Base-by-base conservation (phyloP, 2,113 vertebrate species). In the Melanerpes aurifrons region DNA sequence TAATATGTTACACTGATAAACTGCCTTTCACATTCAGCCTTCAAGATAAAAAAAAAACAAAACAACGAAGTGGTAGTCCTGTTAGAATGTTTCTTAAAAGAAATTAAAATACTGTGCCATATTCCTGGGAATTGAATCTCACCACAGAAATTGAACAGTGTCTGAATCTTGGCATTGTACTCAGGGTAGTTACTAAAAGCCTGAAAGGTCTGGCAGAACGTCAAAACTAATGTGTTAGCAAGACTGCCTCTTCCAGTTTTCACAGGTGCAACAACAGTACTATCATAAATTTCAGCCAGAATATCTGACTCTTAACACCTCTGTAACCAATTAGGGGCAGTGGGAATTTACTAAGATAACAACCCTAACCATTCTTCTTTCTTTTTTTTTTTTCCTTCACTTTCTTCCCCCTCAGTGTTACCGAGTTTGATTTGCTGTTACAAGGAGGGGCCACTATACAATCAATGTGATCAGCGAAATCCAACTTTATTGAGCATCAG, bases 321-420 rank as follows among this genome's bases (percentile, higher is more conserved):
- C 43, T 2, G 3, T 54, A 79, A 71, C 16, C 9, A 22, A 2
- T 7, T 78, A 37, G 9, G 4, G 4, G 0, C 0, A 3, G 18
- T 7, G 10, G 29, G 25, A 35, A 50, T 19, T 70, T 89, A 28
- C n/a, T 9, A 50, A 37, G 3, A 3, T 80, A 88, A 63, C 48
- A 59, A 37, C 61, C 5, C 2, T 45, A 56, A 63, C 5, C 8
- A 1, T 63, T 73, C 25, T 4, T 7, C 10, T 72, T 63, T 66
- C 19, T 12, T 63, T 64, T 7, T 13, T 12, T 48, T 7, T n/a
- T 21, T 11, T 21, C 50, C 22, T 53, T 73, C 43, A 45, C 43
- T 7, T 13, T 12, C 43, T 7, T 37, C 50, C 6, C 50, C 50
- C 22, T 53, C 25, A 31, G 3, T 66, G 4, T 3, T 21, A n/a